Percentiles rank a stretch among this genome's conserved stretches.
These are phyloP conservation scores for Megaustenia siamemsis DNA, from an alignment of 2,888 invertebrate species.

Conservation along the genomic window DNA sequence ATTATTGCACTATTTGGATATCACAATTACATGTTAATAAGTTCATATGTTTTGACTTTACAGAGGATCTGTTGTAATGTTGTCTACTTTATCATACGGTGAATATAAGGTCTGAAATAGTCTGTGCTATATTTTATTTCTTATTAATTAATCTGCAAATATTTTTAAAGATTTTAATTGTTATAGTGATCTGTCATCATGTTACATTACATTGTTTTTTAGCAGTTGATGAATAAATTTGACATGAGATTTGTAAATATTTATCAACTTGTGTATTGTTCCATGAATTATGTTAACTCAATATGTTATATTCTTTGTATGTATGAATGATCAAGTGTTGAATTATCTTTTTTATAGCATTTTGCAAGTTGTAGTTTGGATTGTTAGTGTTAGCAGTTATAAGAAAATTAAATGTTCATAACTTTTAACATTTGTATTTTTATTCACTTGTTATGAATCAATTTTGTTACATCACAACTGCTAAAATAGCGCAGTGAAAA, in stretches of 20 bases:
- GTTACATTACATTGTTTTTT: neutral
- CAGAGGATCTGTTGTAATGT: too few species aligned
- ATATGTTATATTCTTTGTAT: neutral
- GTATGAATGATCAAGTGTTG: neutral
- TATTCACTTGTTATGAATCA: neutral
- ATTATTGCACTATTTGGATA: too few species aligned
- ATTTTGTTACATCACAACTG: neutral
- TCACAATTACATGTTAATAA: too few species aligned
- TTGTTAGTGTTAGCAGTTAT: too few species aligned
- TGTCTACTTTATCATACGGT: too few species aligned
- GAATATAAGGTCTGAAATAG: too few species aligned
- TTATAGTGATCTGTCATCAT: neutral
- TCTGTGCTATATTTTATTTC: too few species aligned
- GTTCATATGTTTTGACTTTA: too few species aligned
- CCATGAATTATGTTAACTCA: neutral
- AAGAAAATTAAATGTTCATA: neutral
- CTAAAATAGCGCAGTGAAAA: too few species aligned
- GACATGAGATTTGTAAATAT: neutral
- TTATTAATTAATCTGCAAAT: too few species aligned
- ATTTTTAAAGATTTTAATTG: neutral
- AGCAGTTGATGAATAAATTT: neutral
- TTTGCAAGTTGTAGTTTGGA: neutral
- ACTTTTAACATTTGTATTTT: neutral
- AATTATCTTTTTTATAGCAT: neutral
- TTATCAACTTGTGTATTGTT: neutral